Evolutionary conservation across 2,113 vertebrate species (phyloP).

Genomic region (Ahaetulla prasina): DNA sequence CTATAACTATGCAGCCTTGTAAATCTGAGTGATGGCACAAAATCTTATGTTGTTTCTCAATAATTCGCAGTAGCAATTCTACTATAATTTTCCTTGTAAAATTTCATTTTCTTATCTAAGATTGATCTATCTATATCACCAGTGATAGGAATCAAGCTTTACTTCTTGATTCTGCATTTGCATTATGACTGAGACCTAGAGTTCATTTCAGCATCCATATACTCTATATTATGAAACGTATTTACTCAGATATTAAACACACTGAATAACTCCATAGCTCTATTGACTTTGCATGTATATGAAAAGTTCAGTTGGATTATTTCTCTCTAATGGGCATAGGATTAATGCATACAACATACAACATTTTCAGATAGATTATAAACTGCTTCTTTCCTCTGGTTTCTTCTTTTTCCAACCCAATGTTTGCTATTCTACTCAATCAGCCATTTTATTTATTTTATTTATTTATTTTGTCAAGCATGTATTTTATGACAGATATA

Average conservation of each 20-base stretch:
- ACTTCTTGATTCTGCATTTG: neutral
- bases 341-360: neutral
- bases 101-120: neutral
- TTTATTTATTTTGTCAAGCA: too few species aligned
- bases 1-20: conserved; percentile 13
- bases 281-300: neutral
- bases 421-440: neutral
- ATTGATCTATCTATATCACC: neutral
- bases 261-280: neutral
- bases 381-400: neutral
- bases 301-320: neutral
- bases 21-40: neutral
- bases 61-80: neutral
- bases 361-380: neutral
- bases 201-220: conserved; percentile 24
- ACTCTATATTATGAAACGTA: neutral
- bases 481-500: too few species aligned
- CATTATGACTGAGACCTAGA: neutral
- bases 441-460: too few species aligned
- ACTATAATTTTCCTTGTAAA: neutral
- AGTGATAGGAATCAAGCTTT: conserved; percentile 8
- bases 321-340: neutral
- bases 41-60: neutral
- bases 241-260: neutral
- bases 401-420: neutral